phyloP scores from a whole-genome alignment of 2,113 vertebrate species.

The Phycodurus eques region DNA sequence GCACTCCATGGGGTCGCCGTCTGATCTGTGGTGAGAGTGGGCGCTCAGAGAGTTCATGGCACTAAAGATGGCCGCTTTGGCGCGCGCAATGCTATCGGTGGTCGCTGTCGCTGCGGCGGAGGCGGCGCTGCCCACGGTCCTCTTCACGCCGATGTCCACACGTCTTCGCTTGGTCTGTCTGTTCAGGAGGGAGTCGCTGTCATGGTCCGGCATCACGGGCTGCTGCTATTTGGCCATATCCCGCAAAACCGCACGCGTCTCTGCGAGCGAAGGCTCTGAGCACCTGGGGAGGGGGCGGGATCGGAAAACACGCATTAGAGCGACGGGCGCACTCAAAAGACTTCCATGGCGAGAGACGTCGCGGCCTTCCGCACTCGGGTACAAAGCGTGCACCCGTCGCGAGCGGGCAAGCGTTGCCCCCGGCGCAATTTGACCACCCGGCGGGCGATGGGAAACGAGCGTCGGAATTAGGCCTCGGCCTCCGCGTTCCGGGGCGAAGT shows the following conservation, averaged over 20 bases:
- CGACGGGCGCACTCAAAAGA: not conserved
- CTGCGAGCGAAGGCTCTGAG: constrained; percentile 83
- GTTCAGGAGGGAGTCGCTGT: constrained; percentile 98
- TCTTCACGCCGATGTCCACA: constrained; percentile 99
- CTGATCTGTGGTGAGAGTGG: constrained; percentile 88
- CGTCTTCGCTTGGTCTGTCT: constrained; percentile 99
- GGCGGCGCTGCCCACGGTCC: constrained; percentile 93
- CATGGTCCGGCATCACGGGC: constrained; percentile 99
- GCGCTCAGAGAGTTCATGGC: constrained; percentile 87
- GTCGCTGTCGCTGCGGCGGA: constrained; percentile 55
- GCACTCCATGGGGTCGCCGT: constrained; percentile 92
- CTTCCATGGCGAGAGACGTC: not conserved
- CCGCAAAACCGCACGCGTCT: constrained; percentile 87
- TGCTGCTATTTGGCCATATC: constrained; percentile 97
- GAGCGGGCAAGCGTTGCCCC: not conserved
- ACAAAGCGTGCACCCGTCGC: not conserved
- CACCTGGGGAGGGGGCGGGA: constrained; percentile 76
- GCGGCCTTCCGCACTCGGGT: not conserved
- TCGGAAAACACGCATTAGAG: constrained; percentile 76
- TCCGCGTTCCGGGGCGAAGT: constrained; percentile 72
- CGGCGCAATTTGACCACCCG: constrained; percentile 17
- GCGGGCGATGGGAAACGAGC: constrained; percentile 36
- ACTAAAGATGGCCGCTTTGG: constrained; percentile 92
- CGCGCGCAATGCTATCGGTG: constrained; percentile 87
- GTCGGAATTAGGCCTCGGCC: constrained; percentile 66